phyloP scores from a whole-genome alignment of 2,797 vertebrate species.

The Clarias laeviceps region DNA sequence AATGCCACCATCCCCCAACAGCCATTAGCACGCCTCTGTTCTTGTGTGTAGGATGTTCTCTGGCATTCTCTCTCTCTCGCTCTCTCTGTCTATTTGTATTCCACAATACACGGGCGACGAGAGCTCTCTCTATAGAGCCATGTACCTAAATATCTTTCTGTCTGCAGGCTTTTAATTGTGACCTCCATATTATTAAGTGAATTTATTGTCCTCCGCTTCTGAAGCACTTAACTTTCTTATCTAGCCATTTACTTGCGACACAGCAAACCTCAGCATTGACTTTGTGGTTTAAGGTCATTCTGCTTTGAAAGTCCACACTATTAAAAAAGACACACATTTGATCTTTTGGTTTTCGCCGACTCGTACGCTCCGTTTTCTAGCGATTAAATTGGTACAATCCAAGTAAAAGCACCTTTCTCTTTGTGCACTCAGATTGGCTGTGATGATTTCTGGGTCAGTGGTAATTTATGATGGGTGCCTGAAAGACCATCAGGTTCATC shows the following conservation, averaged over 20 bases:
- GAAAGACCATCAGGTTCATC: neutral
- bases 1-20: constrained; percentile 8
- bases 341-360: neutral
- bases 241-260: neutral
- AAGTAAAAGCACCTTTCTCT: neutral
- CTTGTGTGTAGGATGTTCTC: constrained; percentile 26
- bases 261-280: neutral
- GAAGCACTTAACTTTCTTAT: neutral
- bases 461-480: neutral
- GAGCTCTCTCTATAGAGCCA: neutral
- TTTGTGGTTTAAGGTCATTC: neutral
- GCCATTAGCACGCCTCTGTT: constrained; percentile 20
- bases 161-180: constrained; percentile 21
- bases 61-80: constrained; percentile 12
- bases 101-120: neutral
- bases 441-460: neutral
- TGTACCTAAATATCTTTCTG: constrained; percentile 3
- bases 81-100: neutral
- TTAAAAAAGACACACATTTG: neutral
- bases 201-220: neutral
- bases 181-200: constrained; percentile 18
- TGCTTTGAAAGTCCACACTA: neutral
- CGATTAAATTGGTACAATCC: neutral
- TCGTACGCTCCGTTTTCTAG: neutral
- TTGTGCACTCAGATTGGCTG: neutral